A percentile compares a stretch with the other conserved stretches of the same genome.
Evolutionary conservation across 2,888 invertebrate species (phyloP).

Genomic region (Oscheius sp.): DNA sequence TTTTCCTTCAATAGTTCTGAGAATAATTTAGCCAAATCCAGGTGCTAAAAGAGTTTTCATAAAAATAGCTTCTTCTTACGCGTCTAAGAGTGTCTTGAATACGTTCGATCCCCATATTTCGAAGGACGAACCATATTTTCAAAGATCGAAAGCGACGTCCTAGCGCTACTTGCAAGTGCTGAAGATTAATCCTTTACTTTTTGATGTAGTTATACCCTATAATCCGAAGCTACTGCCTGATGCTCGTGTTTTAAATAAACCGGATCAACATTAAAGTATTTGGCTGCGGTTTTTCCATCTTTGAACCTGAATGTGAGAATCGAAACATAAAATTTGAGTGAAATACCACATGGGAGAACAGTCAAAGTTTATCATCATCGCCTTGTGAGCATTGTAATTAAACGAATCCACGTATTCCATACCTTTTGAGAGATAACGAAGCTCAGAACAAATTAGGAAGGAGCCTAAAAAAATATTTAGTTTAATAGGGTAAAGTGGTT

Average conservation of each 20-base stretch:
- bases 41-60: conserved; percentile 71
- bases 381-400: conserved; percentile 97
- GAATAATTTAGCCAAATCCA: conserved; percentile 81
- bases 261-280: conserved; percentile 97
- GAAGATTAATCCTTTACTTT: not conserved
- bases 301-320: conserved; percentile 29
- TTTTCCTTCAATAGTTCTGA: conserved; percentile 80
- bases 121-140: conserved; percentile 95
- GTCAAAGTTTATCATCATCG: conserved; percentile 98
- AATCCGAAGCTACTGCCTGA: conserved; percentile 78
- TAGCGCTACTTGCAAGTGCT: conserved; percentile 77
- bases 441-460: conserved; percentile 85
- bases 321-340: not conserved
- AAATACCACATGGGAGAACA: conserved; percentile 95
- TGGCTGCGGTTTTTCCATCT: conserved; percentile 88
- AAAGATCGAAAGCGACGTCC: conserved; percentile 92
- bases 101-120: conserved; percentile 90
- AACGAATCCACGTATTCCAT: conserved; percentile 92
- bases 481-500: not conserved
- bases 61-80: conserved; percentile 64
- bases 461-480: conserved; percentile 47
- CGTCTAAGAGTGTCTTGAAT: conserved; percentile 89
- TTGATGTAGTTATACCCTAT: conserved; percentile 41
- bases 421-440: conserved; percentile 86
- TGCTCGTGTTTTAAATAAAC: conserved; percentile 96